Base-by-base conservation (phyloP, 2,888 invertebrate genomes). In the Noctua fimbriata region DNA sequence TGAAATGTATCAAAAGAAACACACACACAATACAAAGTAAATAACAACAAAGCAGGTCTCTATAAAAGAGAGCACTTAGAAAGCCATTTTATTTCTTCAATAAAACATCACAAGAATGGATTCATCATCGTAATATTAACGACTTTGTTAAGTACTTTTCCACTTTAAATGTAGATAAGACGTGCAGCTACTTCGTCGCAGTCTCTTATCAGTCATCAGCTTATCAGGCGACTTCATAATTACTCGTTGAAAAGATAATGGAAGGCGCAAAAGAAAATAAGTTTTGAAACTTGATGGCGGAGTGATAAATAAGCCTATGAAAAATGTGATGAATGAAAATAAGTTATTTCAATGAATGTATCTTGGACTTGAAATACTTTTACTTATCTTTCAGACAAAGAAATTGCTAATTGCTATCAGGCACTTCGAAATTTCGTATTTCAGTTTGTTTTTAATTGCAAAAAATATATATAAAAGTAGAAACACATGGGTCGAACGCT, bases 191-290 rank as follows among this genome's bases (percentile, higher is more conserved):
- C 88, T 82, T 65, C 14, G 52, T 73, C 76, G 76, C 66, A 73
- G 75, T 58, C n/a, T 78, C 55, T 88, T 87, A 89, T 89, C 89
- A 88, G 89, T 78, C 82, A 76, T 65, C 73, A 67, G 72, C 72
- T 83, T 88, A 89, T 88, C 88, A 87, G 71, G 9, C 28, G 32
- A 83, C 89, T 88, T 74, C 78, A 79, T 88, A 88, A 82, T 83
- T 85, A 71, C 73, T 81, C 63, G 76, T 76, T 79, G 52, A 70
- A 79, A 78, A 82, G 87, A 88, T 85, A 83, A 85, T 69, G 63
- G 12, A 52, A 80, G 55, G 24, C 44, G 63, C 65, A 36, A 77
- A 81, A 79, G 65, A 73, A 74, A 85, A 75, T 74, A 72, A 83
- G 60, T 86, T 86, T 84, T 36, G 28, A 75, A 86, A 85, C 41